Evolutionary conservation across 2,888 invertebrate genomes (phyloP).

Genomic region (Xylota segnis): DNA sequence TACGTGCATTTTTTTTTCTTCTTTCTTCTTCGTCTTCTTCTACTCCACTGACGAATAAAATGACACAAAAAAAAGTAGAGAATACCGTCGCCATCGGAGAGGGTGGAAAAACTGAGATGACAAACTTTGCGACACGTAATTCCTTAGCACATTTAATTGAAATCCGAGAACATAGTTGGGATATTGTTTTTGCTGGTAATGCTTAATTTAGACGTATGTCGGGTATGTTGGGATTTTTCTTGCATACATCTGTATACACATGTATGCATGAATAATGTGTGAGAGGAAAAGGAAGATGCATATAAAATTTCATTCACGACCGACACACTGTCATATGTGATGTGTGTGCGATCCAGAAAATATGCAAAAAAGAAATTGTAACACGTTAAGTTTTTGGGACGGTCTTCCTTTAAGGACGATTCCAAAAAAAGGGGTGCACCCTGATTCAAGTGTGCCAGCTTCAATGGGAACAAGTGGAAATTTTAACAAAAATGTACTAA

Average conservation of each 20-base stretch:
- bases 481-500: no score
- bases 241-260: neutral
- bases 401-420: no score
- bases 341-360: no score
- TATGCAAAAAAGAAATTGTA: no score
- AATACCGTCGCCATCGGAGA: constrained; percentile 8
- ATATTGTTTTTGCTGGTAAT: constrained; percentile 42
- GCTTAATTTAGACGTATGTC: constrained; percentile 47
- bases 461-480: no score
- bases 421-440: no score
- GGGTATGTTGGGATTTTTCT: neutral
- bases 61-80: constrained; percentile 8
- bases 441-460: no score
- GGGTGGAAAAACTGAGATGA: constrained; percentile 60
- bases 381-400: no score
- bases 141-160: constrained; percentile 71
- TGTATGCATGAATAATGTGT: neutral
- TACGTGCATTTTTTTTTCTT: constrained; percentile 55
- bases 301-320: neutral
- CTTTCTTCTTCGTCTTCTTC: neutral
- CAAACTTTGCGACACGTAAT: constrained; percentile 74
- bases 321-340: neutral
- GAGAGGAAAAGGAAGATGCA: neutral
- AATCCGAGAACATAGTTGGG: constrained; percentile 61
- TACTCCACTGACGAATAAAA: constrained; percentile 53